phyloP scores from a whole-genome alignment of 2,797 vertebrate species.

The Zalophus californianus region DNA sequence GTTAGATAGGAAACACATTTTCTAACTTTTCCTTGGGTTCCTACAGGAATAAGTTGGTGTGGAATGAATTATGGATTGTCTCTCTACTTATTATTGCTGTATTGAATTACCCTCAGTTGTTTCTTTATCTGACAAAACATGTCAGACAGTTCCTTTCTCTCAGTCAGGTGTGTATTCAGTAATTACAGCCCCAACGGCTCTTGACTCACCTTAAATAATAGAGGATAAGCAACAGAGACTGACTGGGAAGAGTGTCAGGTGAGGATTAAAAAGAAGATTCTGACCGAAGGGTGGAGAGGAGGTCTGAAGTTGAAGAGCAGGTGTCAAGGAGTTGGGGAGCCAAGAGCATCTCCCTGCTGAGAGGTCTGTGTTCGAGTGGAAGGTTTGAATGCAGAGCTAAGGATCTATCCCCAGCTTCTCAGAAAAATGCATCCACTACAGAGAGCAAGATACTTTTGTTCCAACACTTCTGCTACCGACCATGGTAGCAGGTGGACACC shows the following conservation, averaged over 20 bases:
- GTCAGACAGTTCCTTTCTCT: background rate
- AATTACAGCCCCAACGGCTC: background rate
- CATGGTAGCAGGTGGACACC: background rate
- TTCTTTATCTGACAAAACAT: conserved; percentile 44
- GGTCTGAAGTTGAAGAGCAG: background rate
- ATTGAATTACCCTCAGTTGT: background rate
- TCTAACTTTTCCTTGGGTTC: conserved; percentile 1
- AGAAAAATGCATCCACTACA: background rate
- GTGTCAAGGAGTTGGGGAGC: too few relatives aligned
- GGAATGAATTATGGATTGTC: background rate
- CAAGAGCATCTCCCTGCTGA: background rate
- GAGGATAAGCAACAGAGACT: background rate
- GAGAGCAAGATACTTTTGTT: background rate
- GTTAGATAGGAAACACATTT: background rate
- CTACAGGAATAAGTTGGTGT: background rate
- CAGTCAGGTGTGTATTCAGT: background rate
- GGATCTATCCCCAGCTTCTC: background rate
- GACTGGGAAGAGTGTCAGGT: background rate
- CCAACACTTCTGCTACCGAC: background rate
- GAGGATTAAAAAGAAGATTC: background rate
- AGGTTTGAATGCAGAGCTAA: background rate
- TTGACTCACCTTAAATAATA: background rate
- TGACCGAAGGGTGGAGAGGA: background rate
- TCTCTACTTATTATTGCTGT: background rate
- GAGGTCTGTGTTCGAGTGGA: background rate